Conservation (phyloP, 1,140 invertebrate genomes). For the Cryptotermes secundus region DNA sequence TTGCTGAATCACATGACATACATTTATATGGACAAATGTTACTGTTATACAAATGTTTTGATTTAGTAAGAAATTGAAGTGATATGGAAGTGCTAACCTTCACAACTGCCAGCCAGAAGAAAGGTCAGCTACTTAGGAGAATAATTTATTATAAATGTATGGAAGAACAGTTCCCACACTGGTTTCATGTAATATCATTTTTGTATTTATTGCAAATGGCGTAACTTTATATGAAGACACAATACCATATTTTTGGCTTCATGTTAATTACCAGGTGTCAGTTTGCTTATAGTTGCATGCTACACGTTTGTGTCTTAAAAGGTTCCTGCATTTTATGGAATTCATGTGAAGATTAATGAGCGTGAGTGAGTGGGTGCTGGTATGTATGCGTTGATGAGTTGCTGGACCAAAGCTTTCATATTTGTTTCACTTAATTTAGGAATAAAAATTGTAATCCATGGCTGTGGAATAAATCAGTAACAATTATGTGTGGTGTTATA, state of each 20-base stretch:
- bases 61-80: background rate
- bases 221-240: background rate
- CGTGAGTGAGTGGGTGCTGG: background rate
- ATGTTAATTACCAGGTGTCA: background rate
- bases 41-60: background rate
- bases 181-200: background rate
- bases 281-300: background rate
- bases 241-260: background rate
- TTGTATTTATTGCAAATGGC: background rate
- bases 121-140: too few relatives aligned
- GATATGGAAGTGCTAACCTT: too few relatives aligned
- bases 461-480: constrained; percentile 25
- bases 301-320: background rate
- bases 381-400: background rate
- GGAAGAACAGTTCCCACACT: background rate
- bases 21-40: background rate
- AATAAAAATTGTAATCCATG: constrained; percentile 24
- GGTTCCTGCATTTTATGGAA: background rate
- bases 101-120: background rate
- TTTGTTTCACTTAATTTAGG: background rate
- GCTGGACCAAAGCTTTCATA: constrained; percentile 23
- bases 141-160: background rate
- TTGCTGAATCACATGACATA: background rate
- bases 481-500: background rate
- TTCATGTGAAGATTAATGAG: background rate